phyloP scores from a whole-genome alignment of 2,113 vertebrate species.

The Atrichornis clamosus region DNA sequence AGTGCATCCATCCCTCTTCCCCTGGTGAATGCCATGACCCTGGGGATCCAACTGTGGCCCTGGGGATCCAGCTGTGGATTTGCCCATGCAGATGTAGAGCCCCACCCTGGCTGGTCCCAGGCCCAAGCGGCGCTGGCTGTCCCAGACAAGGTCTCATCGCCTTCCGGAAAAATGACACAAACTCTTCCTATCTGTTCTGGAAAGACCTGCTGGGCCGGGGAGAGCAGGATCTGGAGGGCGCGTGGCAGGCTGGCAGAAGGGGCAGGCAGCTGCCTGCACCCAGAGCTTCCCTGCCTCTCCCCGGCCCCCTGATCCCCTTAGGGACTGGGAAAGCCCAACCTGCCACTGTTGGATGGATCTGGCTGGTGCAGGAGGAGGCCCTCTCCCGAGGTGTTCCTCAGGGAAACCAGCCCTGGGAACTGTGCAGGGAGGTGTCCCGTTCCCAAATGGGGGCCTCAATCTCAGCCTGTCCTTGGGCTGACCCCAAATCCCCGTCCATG shows the following conservation, averaged over 20 bases:
- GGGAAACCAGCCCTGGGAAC: background rate
- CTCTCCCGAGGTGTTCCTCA: background rate
- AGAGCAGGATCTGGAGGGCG: background rate
- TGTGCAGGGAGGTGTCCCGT: background rate
- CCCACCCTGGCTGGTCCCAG: background rate
- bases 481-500: background rate
- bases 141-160: constrained; percentile 6
- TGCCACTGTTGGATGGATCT: background rate
- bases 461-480: background rate
- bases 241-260: background rate
- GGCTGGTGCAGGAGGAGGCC: background rate
- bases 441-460: background rate
- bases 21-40: background rate
- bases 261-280: constrained; percentile 6
- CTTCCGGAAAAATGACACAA: constrained; percentile 46
- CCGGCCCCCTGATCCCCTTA: accelerated
- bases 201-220: constrained; percentile 44
- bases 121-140: background rate
- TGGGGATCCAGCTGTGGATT: background rate
- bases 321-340: background rate
- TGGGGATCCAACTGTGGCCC: background rate
- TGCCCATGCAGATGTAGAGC: background rate
- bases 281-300: background rate
- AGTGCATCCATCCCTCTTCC: background rate
- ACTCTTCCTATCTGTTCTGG: constrained; percentile 41